Evolutionary conservation across 2,797 vertebrate species (phyloP).

Genomic region (Scyliorhinus canicula): DNA sequence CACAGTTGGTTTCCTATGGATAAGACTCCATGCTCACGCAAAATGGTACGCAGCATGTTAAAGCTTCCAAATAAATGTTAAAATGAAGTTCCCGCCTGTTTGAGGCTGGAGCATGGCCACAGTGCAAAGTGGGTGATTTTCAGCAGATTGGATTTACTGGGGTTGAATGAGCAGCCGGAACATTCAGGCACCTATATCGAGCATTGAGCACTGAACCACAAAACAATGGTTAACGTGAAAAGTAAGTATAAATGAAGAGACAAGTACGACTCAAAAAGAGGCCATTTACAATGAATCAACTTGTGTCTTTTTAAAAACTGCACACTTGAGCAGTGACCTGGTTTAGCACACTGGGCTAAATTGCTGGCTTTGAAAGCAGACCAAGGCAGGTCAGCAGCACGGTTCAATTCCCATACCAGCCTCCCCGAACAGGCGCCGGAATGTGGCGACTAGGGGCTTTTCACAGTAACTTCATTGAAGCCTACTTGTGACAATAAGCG

Average conservation of each 20-base stretch:
- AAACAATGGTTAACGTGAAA: conserved; percentile 10
- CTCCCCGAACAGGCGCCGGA: too few relatives aligned
- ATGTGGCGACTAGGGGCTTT: too few relatives aligned
- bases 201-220: neutral
- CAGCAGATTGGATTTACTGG: neutral
- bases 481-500: too few relatives aligned
- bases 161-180: neutral
- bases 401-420: too few relatives aligned
- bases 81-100: neutral
- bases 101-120: too few relatives aligned
- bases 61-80: neutral
- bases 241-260: neutral
- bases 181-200: neutral
- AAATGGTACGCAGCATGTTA: neutral
- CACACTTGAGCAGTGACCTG: neutral
- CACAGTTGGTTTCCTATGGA: neutral
- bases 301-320: neutral
- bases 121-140: neutral
- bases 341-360: too few relatives aligned
- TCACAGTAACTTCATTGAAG: too few relatives aligned
- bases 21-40: neutral
- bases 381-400: too few relatives aligned
- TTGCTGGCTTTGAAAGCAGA: too few relatives aligned
- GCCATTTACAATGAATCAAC: neutral
- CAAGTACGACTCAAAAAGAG: neutral